These are phyloP conservation scores for Tachysurus fulvidraco DNA, from an alignment of 2,113 vertebrate species.

Conservation along the genomic window DNA sequence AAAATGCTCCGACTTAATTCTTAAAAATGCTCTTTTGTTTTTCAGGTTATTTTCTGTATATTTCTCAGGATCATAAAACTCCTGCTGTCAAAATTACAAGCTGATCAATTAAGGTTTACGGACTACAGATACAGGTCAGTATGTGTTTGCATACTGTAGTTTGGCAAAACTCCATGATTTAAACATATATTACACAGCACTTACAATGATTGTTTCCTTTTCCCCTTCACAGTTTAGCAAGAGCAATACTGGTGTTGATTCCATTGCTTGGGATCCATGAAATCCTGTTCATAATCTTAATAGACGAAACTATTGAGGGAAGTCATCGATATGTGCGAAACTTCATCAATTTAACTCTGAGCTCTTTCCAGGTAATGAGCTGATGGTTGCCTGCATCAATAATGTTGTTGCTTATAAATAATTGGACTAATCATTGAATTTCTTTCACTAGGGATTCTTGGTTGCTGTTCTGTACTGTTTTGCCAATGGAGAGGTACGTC, in stretches of 20 bases:
- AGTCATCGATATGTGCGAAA: constrained; percentile 75
- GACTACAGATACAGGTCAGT: constrained; percentile 94
- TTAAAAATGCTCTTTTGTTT: constrained; percentile 33
- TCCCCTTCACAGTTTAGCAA: constrained; percentile 77
- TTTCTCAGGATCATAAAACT: constrained; percentile 92
- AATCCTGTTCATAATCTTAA: constrained; percentile 83
- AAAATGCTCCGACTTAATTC: no score
- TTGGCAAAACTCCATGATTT: not conserved
- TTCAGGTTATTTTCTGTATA: constrained; percentile 92
- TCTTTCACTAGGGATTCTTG: constrained; percentile 81
- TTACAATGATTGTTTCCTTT: not conserved
- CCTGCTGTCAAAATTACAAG: constrained; percentile 91
- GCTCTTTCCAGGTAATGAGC: constrained; percentile 84
- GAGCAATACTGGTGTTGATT: constrained; percentile 90
- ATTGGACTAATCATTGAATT: not conserved
- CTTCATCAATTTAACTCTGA: constrained; percentile 86
- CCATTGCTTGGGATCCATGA: constrained; percentile 92
- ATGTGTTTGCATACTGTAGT: not conserved
- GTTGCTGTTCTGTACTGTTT: constrained; percentile 94
- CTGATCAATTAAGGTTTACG: constrained; percentile 87
- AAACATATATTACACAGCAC: not conserved
- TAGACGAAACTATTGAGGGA: constrained; percentile 85
- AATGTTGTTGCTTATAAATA: not conserved
- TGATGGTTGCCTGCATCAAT: not conserved
- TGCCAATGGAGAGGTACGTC: constrained; percentile 90